phyloP scores from a whole-genome alignment of 2,888 invertebrate species.

The Dexiosoma caninum region DNA sequence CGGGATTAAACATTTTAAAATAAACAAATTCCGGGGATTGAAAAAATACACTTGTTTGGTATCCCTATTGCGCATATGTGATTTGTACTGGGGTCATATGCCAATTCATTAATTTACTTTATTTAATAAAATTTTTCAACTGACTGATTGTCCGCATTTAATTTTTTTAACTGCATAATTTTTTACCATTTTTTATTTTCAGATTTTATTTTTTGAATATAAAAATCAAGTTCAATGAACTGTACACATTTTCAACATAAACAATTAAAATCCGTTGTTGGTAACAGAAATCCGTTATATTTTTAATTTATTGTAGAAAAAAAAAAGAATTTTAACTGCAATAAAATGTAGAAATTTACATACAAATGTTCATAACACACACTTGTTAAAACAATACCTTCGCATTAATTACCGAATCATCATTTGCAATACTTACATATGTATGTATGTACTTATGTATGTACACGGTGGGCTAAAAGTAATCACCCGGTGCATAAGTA shows the following conservation, averaged over 20 bases:
- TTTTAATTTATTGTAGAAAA: conserved; percentile 30
- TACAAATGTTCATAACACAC: neutral
- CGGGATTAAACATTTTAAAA: too few species aligned
- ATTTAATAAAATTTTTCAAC: neutral
- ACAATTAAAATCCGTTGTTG: neutral
- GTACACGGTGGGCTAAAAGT: too few species aligned
- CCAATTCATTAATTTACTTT: neutral
- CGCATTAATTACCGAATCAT: conserved; percentile 23
- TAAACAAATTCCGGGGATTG: too few species aligned
- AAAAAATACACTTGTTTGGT: too few species aligned
- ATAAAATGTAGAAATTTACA: neutral
- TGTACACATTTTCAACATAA: conserved; percentile 8
- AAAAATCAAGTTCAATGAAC: conserved; percentile 49
- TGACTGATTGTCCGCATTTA: neutral
- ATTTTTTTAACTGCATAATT: neutral
- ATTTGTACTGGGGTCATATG: neutral
- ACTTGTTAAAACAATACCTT: conserved; percentile 13
- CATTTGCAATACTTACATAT: conserved; percentile 5
- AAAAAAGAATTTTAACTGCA: too few species aligned
- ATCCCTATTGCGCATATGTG: too few species aligned
- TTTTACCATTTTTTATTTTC: conserved; percentile 1
- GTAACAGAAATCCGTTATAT: neutral
- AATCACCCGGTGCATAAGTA: too few species aligned
- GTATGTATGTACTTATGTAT: too few species aligned
- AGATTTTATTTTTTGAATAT: neutral